These are phyloP conservation scores for Dolichopus griseipennis DNA, from an alignment of 2,888 invertebrate species.

Conservation along the genomic window DNA sequence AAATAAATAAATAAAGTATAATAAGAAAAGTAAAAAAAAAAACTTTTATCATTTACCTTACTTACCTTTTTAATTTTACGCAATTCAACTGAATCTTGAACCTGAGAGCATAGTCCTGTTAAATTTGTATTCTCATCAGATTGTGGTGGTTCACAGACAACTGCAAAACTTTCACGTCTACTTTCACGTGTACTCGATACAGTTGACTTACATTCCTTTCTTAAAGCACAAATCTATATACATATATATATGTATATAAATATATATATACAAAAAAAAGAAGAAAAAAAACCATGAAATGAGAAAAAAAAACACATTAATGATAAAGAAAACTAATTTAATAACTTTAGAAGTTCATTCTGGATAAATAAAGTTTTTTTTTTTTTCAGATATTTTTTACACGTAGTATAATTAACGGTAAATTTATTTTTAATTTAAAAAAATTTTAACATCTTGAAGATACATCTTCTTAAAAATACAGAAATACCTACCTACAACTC, in stretches of 20 bases:
- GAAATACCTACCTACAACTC: too few species aligned
- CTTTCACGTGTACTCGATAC: slow-evolving; percentile 38
- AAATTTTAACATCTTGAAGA: too few species aligned
- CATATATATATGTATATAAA: slow-evolving; percentile 24
- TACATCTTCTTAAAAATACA: too few species aligned
- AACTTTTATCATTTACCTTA: not conserved
- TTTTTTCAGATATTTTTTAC: not conserved
- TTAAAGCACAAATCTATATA: slow-evolving; percentile 63
- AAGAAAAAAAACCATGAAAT: not conserved
- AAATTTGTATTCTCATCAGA: slow-evolving; percentile 37
- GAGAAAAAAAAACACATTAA: not conserved
- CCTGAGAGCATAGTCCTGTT: slow-evolving; percentile 23
- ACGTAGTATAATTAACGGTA: too few species aligned
- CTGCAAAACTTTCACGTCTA: slow-evolving; percentile 29
- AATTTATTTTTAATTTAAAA: too few species aligned
- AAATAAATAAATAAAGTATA: too few species aligned
- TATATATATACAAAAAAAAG: not conserved
- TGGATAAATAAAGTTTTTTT: not conserved
- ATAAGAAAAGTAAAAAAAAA: too few species aligned
- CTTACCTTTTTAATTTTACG: slow-evolving; percentile 74
- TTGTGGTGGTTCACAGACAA: slow-evolving; percentile 20
- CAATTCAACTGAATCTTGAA: slow-evolving; percentile 62
- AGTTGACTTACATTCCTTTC: slow-evolving; percentile 64
- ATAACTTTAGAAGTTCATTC: not conserved
- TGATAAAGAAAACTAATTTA: too few species aligned